Evolutionary conservation across 2,797 vertebrate genomes (phyloP), one percentile per base, ranked within the genome.

Genomic region (Pteropus rufus): DNA sequence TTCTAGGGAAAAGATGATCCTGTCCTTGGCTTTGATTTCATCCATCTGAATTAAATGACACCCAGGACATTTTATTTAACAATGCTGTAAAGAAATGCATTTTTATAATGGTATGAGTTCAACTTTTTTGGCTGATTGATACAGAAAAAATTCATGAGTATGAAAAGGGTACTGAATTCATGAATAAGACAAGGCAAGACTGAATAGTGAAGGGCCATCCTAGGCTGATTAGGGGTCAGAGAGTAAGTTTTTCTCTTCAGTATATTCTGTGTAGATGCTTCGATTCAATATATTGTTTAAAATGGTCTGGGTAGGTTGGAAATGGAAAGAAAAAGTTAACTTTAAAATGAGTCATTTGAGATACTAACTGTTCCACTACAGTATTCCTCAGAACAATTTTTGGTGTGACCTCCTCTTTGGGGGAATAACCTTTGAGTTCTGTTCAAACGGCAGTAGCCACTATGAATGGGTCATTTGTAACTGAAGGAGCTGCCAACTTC

Each of bases 11-110:
- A 99, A 99, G 97, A 99, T 99, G 88, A 99, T 99, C 96, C 99
- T 99, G 98, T 99, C 99, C 98, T 99, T 99, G 89, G 99, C 98
- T 98, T 99, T 99, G 98, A 99, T 99, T 98, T 99, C 99, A n/a
- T 99, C 99, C 99, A 99, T 99, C 99, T 99, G 97, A 77, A 92
- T 85, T 83, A 96, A 98, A 98, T 18, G 93, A 98, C 56, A 97
- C 52, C 14, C 70, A 21, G 16, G 46, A 96, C 77, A 97, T 72
- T 87, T 94, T 81, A 93, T 70, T 96, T 84, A 94, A 89, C 69
- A 83, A 72, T 36, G 64, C 7, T 86, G 19, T 44, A 31, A 86
- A 86, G 12, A 64, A 89, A 49, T 18, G 23, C 24, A 41, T 82
- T 88, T 90, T 97, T 79, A 83, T 8, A n/a, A 24, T 10, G 65